Base-by-base conservation (phyloP, 2,797 vertebrate genomes). In the Sparidentex hasta region DNA sequence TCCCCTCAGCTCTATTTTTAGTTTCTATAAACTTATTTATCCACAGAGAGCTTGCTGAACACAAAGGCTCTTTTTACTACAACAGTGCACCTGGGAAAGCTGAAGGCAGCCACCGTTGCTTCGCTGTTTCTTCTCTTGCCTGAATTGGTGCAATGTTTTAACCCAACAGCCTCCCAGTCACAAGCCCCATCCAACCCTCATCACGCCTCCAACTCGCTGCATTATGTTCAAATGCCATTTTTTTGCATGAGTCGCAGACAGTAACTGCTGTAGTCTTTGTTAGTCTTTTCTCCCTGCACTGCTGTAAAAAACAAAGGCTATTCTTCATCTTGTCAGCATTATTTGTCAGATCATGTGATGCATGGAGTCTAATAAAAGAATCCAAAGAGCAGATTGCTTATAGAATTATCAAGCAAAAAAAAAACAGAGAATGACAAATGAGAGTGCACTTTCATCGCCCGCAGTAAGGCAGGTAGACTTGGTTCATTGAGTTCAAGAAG, bases 211-310 rank as follows among this genome's bases (percentile, higher is more conserved):
- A 67, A 50, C 73, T 69, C 47, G 0, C 71, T 41, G 65, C 82
- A 64, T 88, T 85, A 70, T 85, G 69, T 71, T 64, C 23, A 86
- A 86, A 88, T 83, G 82, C 23, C 69, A 44, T 21, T 56, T 76
- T 66, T 83, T 69, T 80, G 71, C 78, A 84, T 75, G 38, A 87
- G 48, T 58, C 20, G 44, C 54, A 4, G 44, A 27, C 46, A 66
- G 71, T 8, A 21, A 43, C 77, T 62, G 72, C 61, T 70, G 73
- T 18, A 64, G 52, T 63, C 73, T 81, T 82, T 84, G 79, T 73
- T 76, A 17, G n/a, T 4, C 43, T 76, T 64, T 76, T 75, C 3
- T 62, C 14, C 23, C 65, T 44, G 54, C 21, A 12, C 61, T 66
- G 63, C 71, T 50, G 55, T 29, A 50, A 66, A 70, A 83, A 44